Base-by-base conservation (phyloP, 2,113 vertebrate genomes). In the Felis chaus region DNA sequence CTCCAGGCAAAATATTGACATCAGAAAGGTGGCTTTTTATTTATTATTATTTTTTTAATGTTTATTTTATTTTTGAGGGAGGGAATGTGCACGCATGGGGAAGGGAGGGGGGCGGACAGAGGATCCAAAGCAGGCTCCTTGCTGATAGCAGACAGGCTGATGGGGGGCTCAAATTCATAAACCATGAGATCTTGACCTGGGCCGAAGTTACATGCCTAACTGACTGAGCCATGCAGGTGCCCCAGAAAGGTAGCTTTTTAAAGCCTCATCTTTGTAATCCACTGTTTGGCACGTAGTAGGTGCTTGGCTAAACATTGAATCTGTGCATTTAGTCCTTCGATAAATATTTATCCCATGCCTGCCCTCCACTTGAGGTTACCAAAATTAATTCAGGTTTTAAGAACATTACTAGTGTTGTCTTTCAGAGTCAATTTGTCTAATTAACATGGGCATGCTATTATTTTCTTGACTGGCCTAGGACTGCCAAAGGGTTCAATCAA, bases 391-490 rank as follows among this genome's bases (percentile, higher is more conserved):
- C 53, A 81, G 23, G 12, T 66, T 89, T 92, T 87, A 78, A 95
- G 61, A 88, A 65, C 31, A 33, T 76, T 53, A 33, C 36, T 71
- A 41, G n/a, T 25, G 5, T 50, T 33, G 6, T 85, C 71, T 84
- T 53, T 93, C 25, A 73, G 74, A 83, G 45, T n/a, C 29, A 57
- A 68, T 55, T 61, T 76, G 76, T 25, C 50, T 92, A 66, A 66
- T 82, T 39, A 94, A 81, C 4, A 13, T 66, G 9, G 25, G 41
- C 39, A 10, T 69, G 71, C 29, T 88, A 4, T 86, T 79, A n/a
- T 84, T 97, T 90, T 95, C 65, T 84, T 89, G 61, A 91, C 71
- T 97, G 88, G 45, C 33, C 65, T 95, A 41, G 16, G 78, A 41
- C 66, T 85, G 69, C 69, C 84, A 96, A 96, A 92, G 78, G 80